These are phyloP conservation scores for Dromiciops gliroides DNA, from an alignment of 2,113 vertebrate genomes.

Conservation along the genomic window DNA sequence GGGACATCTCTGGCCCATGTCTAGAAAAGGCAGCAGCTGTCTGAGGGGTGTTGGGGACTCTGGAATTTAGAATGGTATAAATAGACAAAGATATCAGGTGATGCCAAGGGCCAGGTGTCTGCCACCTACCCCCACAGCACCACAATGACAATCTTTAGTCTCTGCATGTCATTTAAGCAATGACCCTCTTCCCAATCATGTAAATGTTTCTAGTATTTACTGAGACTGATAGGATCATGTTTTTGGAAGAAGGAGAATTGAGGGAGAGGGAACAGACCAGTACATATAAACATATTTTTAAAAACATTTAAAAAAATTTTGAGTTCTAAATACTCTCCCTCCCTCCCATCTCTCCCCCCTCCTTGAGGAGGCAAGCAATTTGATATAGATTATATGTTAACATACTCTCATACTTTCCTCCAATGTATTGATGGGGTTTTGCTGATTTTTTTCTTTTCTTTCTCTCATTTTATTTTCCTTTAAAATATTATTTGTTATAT, in stretches of 20 bases:
- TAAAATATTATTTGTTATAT: neutral
- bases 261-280: neutral
- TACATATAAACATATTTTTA: neutral
- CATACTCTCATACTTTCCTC: neutral
- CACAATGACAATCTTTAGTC: neutral
- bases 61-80: neutral
- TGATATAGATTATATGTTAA: neutral
- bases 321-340: neutral
- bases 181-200: neutral
- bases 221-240: neutral
- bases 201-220: neutral
- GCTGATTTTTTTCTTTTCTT: neutral
- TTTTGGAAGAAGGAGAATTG: neutral
- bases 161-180: neutral
- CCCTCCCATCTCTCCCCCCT: neutral
- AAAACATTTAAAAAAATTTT: neutral
- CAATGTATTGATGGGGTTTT: neutral
- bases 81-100: neutral
- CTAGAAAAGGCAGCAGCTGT: conserved; percentile 9
- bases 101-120: neutral
- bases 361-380: neutral
- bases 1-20: conserved; percentile 9
- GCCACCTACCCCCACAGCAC: neutral
- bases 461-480: neutral
- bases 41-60: neutral